These are phyloP conservation scores for Lasioglossum baleicum DNA, from an alignment of 1,140 invertebrate genomes.

Conservation along the genomic window DNA sequence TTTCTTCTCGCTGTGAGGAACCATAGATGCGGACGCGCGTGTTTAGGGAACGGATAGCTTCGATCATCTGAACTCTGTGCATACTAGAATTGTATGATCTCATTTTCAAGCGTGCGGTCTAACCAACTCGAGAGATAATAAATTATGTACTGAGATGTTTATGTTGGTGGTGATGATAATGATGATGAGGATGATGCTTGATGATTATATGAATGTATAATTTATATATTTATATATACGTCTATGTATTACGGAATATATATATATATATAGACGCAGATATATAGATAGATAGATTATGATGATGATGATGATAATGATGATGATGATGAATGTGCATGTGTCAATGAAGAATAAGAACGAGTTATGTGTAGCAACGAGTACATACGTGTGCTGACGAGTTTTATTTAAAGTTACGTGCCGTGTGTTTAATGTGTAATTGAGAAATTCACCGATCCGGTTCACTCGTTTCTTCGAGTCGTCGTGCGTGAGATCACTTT, in stretches of 20 bases:
- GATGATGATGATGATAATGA: slow-evolving; percentile 5
- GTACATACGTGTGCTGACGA: slow-evolving; percentile 43
- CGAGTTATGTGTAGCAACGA: slow-evolving; percentile 33
- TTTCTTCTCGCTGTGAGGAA: no score
- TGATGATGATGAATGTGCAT: slow-evolving; percentile 40
- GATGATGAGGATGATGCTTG: slow-evolving; percentile 9
- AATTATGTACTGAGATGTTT: slow-evolving; percentile 17
- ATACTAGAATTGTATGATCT: slow-evolving; percentile 52
- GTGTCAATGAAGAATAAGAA: slow-evolving; percentile 15
- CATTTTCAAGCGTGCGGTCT: slow-evolving; percentile 44
- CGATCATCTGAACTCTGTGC: slow-evolving; percentile 56
- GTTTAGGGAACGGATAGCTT: slow-evolving; percentile 58
- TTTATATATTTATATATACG: not conserved
- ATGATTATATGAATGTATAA: no score
- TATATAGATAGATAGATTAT: not conserved
- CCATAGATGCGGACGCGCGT: not conserved
- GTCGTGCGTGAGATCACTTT: not conserved
- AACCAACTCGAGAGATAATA: slow-evolving; percentile 22
- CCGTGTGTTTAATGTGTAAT: slow-evolving; percentile 43
- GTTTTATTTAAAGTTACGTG: slow-evolving; percentile 43
- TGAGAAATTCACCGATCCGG: slow-evolving; percentile 4
- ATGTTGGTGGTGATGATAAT: not conserved
- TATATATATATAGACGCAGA: slow-evolving; percentile 5
- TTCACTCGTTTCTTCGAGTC: not conserved
- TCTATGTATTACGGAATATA: not conserved